phyloP scores from a whole-genome alignment of 1,140 invertebrate genomes.

The Andrena cerasifolii region DNA sequence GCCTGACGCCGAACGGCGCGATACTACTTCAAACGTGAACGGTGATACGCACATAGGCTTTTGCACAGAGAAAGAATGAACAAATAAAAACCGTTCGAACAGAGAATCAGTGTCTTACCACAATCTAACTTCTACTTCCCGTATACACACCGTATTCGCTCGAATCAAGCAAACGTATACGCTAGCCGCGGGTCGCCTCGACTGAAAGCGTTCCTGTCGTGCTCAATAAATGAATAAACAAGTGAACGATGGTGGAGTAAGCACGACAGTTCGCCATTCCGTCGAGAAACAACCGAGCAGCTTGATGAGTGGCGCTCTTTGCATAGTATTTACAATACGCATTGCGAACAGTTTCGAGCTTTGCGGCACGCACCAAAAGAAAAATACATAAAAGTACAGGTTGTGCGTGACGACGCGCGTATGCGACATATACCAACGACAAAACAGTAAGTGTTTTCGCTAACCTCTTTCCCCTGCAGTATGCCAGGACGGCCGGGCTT shows the following conservation, averaged over 20 bases:
- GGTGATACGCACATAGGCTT: slow-evolving; percentile 18
- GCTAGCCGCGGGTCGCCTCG: slow-evolving; percentile 7
- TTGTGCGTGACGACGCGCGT: slow-evolving; percentile 30
- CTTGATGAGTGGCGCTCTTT: neutral
- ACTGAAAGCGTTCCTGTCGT: neutral
- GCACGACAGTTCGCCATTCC: too few relatives aligned
- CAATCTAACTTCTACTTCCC: slow-evolving; percentile 42
- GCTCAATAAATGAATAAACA: neutral
- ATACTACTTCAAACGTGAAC: slow-evolving; percentile 30
- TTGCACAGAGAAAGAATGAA: slow-evolving; percentile 19
- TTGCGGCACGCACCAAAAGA: slow-evolving; percentile 48
- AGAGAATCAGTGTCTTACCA: slow-evolving; percentile 50
- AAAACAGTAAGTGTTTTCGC: slow-evolving; percentile 67
- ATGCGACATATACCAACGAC: slow-evolving; percentile 49
- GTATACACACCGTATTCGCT: slow-evolving; percentile 59
- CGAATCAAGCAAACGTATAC: slow-evolving; percentile 61
- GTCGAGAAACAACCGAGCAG: neutral
- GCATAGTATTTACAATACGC: slow-evolving; percentile 39
- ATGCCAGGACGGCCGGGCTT: slow-evolving; percentile 81
- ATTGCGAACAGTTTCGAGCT: slow-evolving; percentile 35
- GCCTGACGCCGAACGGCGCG: slow-evolving; percentile 19
- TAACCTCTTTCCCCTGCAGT: slow-evolving; percentile 83
- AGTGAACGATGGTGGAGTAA: neutral
- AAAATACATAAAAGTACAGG: slow-evolving; percentile 9
- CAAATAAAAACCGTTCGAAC: neutral